A percentile compares a stretch with the other conserved stretches of the same genome.
Conservation (phyloP, 1,140 invertebrate species). For the Cyphomyrmex costatus region DNA sequence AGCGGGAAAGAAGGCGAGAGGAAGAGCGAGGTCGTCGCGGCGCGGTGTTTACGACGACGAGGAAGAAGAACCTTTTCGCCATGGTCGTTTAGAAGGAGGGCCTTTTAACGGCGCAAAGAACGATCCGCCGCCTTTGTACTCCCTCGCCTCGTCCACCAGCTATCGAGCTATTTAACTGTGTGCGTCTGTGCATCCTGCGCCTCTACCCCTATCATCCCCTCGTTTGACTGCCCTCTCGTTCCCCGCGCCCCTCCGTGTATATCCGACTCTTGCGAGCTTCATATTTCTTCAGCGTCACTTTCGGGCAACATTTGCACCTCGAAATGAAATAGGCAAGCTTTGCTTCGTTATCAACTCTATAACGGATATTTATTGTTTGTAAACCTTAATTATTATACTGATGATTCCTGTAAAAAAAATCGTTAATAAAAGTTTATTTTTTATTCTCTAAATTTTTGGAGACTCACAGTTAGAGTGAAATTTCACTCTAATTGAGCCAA, state of each 20-base stretch:
- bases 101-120: constrained; percentile 68
- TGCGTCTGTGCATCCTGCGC: constrained; percentile 52
- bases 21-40: constrained; percentile 7
- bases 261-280: constrained; percentile 10
- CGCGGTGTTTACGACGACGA: constrained; percentile 49
- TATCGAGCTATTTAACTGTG: constrained; percentile 66
- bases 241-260: neutral
- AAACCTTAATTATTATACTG: neutral
- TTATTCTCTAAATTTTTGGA: too few relatives aligned
- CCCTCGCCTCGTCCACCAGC: constrained; percentile 50
- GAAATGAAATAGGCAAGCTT: neutral
- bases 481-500: too few relatives aligned
- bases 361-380: too few relatives aligned
- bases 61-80: constrained; percentile 62
- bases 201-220: constrained; percentile 23
- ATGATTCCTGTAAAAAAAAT: neutral
- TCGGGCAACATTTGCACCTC: neutral
- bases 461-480: too few relatives aligned
- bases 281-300: constrained; percentile 15
- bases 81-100: constrained; percentile 57
- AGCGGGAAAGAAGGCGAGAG: constrained; percentile 8
- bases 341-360: neutral
- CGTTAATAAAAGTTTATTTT: neutral
- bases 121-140: constrained; percentile 66
- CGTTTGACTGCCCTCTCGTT: neutral